Evolutionary conservation across 2,888 invertebrate species (phyloP).

Genomic region (Yponomeuta cagnagella): DNA sequence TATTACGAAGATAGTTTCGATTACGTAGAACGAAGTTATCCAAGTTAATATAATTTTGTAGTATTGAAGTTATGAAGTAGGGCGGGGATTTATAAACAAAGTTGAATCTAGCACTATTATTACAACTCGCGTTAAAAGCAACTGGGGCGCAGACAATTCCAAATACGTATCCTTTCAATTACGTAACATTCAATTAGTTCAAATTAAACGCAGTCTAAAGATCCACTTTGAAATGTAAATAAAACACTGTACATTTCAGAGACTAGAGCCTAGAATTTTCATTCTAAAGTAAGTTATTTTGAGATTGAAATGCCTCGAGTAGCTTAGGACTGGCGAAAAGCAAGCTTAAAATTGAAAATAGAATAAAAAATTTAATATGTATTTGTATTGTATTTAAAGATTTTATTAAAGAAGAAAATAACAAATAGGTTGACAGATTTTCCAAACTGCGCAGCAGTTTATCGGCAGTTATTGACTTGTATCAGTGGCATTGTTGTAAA

Average conservation of each 20-base stretch:
- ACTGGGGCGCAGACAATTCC: background rate
- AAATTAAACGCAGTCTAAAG: background rate
- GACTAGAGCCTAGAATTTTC: background rate
- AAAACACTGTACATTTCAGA: background rate
- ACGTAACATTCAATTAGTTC: background rate
- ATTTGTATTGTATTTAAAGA: too few relatives aligned
- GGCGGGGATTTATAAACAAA: background rate
- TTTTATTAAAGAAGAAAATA: too few relatives aligned
- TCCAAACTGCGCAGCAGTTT: too few relatives aligned
- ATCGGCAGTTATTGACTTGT: too few relatives aligned
- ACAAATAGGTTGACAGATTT: too few relatives aligned
- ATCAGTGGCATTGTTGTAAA: too few relatives aligned
- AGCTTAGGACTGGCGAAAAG: background rate
- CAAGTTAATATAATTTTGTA: too few relatives aligned
- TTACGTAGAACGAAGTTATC: too few relatives aligned
- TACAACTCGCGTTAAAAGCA: background rate
- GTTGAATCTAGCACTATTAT: background rate
- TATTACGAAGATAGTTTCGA: too few relatives aligned
- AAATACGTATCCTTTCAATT: background rate
- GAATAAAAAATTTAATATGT: too few relatives aligned
- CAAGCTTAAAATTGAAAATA: background rate
- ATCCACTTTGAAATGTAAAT: background rate
- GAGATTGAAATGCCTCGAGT: background rate
- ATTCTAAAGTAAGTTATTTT: background rate
- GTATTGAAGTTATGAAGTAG: background rate